Conservation (phyloP, 2,113 vertebrate species). For the Gambusia affinis region DNA sequence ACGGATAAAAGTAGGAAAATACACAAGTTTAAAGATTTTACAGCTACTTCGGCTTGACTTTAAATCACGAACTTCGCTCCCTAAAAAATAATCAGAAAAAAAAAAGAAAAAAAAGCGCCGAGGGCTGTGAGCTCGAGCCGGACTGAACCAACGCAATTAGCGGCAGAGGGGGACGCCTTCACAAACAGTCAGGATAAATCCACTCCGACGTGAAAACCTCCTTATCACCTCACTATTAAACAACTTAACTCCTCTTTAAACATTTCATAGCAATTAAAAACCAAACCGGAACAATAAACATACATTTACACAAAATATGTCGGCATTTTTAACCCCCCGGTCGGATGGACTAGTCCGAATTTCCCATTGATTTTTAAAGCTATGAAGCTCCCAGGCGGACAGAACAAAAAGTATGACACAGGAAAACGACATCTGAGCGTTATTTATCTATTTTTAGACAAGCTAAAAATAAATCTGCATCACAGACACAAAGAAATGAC, state of each 20-base stretch:
- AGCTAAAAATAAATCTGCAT: not conserved
- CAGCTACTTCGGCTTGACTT: not conserved
- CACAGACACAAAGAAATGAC: not conserved
- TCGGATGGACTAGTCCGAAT: conserved; percentile 56
- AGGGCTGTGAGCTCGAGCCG: conserved; percentile 33
- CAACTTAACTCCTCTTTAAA: rapidly evolving
- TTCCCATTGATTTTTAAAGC: conserved; percentile 63
- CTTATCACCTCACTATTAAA: rapidly evolving
- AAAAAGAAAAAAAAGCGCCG: conserved; percentile 56
- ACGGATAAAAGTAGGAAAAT: not conserved
- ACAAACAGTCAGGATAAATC: not conserved
- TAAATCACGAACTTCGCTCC: not conserved
- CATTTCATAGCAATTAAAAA: not conserved
- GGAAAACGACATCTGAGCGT: not conserved
- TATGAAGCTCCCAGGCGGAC: conserved; percentile 47
- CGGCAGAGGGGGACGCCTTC: not conserved
- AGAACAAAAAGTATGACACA: conserved; percentile 23
- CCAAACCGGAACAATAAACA: not conserved
- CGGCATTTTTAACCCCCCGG: not conserved
- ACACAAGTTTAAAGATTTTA: not conserved
- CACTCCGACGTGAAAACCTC: not conserved
- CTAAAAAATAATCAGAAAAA: conserved; percentile 6
- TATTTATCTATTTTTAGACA: not conserved
- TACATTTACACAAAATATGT: rapidly evolving
- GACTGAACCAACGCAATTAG: conserved; percentile 45